Evolutionary conservation across 1,140 invertebrate genomes (phyloP), one percentile per base, ranked within the genome.

Genomic region (Diachasma alloeum): DNA sequence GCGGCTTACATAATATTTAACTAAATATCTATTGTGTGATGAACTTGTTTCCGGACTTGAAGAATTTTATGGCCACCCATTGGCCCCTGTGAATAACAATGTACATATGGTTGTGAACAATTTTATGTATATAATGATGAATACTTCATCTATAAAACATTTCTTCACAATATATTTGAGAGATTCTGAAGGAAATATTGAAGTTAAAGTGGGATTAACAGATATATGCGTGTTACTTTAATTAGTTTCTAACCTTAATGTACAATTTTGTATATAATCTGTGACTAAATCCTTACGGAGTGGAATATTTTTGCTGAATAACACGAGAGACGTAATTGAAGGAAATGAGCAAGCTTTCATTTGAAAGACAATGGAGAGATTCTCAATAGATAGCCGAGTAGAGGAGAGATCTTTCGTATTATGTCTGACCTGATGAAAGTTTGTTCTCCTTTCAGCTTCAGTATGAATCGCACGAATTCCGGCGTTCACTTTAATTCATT

Each of bases 401-500:
- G 26, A 53, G 19, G 70, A 71, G 46, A 39, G 22, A 39, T 31
- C 22, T 71, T 24, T 17, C 26, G 8, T 74, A 37, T 37, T 37
- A 56, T 15, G 71, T 44, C 42, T 72, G 70, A 59, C 19, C 46
- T 59, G 48, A 31, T 31, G 46, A 31, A 72, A 72, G 44, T 72
- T 72, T 56, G 46, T 72, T 42, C 37, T 44, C 36, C 53, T 67
- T 67, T 66, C 26, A 36, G 36, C 19, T 15, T 26, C 19, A 26
- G 15, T 42, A 42, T 63, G 15, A 63, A 63, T 26, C 26, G 4
- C 24, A 63, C 15, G 19, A 63, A 26, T 63, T 63, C 59, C 59
- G 22, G 4, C 19, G 19, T 63, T 63, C 24, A 9, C 19, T 31
- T 15, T 63, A 63, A 63, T 26, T 26, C 59, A 63, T 63, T 63